Percentiles rank a stretch among this genome's conserved stretches.
Conservation (phyloP, 2,888 invertebrate genomes). For the Metacarcinus magister region DNA sequence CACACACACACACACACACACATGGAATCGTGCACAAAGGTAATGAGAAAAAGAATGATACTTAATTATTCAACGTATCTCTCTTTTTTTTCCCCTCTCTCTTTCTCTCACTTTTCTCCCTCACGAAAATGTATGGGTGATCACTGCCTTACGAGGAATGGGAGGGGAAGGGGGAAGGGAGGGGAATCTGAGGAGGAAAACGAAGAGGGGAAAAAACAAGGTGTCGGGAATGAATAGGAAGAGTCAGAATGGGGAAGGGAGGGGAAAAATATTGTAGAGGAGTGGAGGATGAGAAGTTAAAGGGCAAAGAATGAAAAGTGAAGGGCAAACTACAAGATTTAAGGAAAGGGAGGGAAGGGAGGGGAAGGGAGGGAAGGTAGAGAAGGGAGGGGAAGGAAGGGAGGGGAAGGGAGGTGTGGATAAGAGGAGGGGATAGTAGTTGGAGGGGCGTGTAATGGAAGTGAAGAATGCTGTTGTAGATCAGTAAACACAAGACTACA, state of each 20-base stretch:
- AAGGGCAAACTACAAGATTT: not conserved
- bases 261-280: not conserved
- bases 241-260: not conserved
- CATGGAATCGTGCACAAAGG: not conserved
- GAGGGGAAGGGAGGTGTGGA: not conserved
- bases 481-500: no score
- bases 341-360: not conserved
- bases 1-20: no score
- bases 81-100: not conserved
- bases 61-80: not conserved
- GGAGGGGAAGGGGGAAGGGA: not conserved
- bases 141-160: not conserved
- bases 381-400: not conserved
- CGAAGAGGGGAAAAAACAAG: not conserved
- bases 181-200: not conserved
- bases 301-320: not conserved
- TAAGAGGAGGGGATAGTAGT: not conserved
- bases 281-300: not conserved
- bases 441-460: no score
- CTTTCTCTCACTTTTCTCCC: not conserved
- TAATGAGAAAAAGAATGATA: not conserved
- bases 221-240: not conserved
- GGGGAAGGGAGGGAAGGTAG: not conserved
- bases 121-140: not conserved
- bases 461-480: no score